Base-by-base conservation (phyloP, 2,888 invertebrate species). In the Hydrotaea cyrtoneurina region DNA sequence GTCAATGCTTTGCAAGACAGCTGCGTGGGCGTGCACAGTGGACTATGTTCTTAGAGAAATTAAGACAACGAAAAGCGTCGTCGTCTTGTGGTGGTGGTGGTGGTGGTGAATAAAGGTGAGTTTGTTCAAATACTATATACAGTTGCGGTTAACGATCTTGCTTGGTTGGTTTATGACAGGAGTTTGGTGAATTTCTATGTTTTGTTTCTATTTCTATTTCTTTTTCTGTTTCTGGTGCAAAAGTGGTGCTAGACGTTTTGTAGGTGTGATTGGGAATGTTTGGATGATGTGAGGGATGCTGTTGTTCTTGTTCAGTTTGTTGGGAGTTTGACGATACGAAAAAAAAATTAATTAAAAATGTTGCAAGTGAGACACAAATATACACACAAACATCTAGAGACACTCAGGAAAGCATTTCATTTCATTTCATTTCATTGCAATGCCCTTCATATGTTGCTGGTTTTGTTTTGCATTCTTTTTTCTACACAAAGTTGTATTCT, bases 381-480 rank as follows among this genome's bases (percentile, higher is more conserved):
- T 83, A 83, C 80, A 74, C 43, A 80, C 55, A 78, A 57, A 80
- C 71, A 84, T 84, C 59, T 80, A 83, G 59, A 77, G 80, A 80
- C 78, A 83, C 83, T 62, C 73, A 80, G 39, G 17, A n/a, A 66
- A 19, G 31, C 31, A 55, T 19, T 55, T 55, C 55, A 55, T 21
- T 59, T 59, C 23, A 43, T 57, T 57, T 57, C 23, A 19, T 13
- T 21, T 21, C 21, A 19, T 55, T 19, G n/a, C 21, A 17, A 19
- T 19, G 10, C 36, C 72, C 75, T 79, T 74, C 23, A 55, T 31
- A 59, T 15, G 50, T 78, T 78, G 50, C 53, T 50, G 50, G 77
- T 78, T 55, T 11, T 73, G 7, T 39, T 23, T 59, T 62, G 53
- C 50, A 31, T 39, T 39, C 11, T 39, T 13, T 39, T 13, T 39